Evolutionary conservation across 2,797 vertebrate species (phyloP), one percentile per base, ranked within the genome.

Genomic region (Spinibarbus caldwelli): DNA sequence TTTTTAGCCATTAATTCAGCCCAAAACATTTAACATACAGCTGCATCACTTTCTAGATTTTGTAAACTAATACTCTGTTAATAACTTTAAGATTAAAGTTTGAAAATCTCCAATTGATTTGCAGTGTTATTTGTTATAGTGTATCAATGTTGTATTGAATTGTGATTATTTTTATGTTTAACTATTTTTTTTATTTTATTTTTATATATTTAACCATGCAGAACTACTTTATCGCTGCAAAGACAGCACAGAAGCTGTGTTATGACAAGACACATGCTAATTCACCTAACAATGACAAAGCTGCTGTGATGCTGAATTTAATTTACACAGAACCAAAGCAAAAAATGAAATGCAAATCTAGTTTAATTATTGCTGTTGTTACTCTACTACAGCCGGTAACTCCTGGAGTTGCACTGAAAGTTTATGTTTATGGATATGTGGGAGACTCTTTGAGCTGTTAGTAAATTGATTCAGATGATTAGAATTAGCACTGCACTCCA

Each of bases 401-500:
- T n/a, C n/a, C n/a, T n/a, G n/a, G 14, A 76, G 47, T 36, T 76
- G 45, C 19, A 75, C 8, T 45, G 38, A 12, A 64, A 67, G 38
- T 31, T 38, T 38, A 66, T 62, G 41, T 49, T 73, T 83, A 10
- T 70, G 29, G 49, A 70, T 57, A 52, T 67, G 34, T 41, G 34
- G n/a, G 12, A 41, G 34, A 41, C 64, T n/a, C 21, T 73, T 23
- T 54, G 21, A 31, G 73, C 73, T 70, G 21, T 84, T 45, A 45
- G 49, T 57, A 78, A 78, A 36, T 70, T 23, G 19, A 36, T 14
- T 59, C 9, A 71, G 71, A 85, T 78, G 3, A 59, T 47, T 17
- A 43, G 5, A 85, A 43, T 78, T 41, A 31, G 81, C 49, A 57
- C 82, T 87, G 84, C 26, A 34, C 38, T 71, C 14, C 26, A 71